These are phyloP conservation scores for Hemichromis elongatus DNA, from an alignment of 2,113 vertebrate species.

Conservation along the genomic window DNA sequence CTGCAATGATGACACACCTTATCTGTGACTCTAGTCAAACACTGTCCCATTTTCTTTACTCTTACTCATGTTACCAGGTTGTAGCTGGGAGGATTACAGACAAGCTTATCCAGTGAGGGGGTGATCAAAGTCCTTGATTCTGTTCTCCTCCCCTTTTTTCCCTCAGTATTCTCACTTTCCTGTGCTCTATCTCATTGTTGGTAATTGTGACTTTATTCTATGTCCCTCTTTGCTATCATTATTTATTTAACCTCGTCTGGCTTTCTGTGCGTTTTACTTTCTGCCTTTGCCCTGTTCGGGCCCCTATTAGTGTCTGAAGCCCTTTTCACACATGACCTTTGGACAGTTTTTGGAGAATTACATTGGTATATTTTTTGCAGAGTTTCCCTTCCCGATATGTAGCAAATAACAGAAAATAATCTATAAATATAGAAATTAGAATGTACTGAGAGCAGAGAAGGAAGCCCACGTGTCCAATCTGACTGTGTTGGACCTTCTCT, in stretches of 20 bases:
- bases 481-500: not conserved
- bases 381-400: not conserved
- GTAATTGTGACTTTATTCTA: not conserved
- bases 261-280: not conserved
- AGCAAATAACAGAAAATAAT: not conserved
- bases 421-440: not conserved
- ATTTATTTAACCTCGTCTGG: not conserved
- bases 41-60: not conserved
- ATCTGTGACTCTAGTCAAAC: not conserved
- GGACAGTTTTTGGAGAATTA: not conserved
- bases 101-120: not conserved
- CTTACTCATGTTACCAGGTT: not conserved
- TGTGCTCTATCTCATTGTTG: not conserved
- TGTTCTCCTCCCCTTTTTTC: rapidly evolving
- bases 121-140: not conserved
- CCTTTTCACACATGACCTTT: not conserved
- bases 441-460: not conserved
- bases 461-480: not conserved
- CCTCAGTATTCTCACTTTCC: not conserved
- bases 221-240: not conserved
- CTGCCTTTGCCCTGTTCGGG: not conserved
- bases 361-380: not conserved
- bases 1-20: not conserved
- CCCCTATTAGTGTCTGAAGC: not conserved
- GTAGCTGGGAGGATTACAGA: not conserved